These are phyloP conservation scores for Enteromius mattozi DNA, from an alignment of 2,797 vertebrate genomes.

Conservation along the genomic window DNA sequence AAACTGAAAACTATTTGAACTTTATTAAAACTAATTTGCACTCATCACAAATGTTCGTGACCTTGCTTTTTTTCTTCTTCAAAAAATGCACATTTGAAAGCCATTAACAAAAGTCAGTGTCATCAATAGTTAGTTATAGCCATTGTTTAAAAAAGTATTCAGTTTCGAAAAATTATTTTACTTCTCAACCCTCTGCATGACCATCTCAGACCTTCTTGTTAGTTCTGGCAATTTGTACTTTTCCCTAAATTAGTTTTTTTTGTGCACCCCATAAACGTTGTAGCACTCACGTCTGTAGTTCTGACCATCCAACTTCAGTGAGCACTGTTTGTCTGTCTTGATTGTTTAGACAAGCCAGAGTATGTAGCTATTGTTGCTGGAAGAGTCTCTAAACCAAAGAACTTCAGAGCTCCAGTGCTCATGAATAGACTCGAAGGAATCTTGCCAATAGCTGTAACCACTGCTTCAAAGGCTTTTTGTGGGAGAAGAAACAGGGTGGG, in stretches of 20 bases:
- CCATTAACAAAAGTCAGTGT: neutral
- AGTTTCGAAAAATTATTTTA: neutral
- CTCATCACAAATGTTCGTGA: neutral
- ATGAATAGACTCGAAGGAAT: slow-evolving; percentile 28
- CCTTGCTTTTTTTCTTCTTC: neutral
- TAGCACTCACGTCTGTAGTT: neutral
- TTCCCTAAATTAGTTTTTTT: neutral
- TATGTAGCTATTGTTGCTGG: slow-evolving; percentile 36
- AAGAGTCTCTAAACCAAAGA: slow-evolving; percentile 20
- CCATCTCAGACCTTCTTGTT: neutral
- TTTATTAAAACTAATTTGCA: too few species aligned
- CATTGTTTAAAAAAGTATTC: neutral
- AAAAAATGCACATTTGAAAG: neutral
- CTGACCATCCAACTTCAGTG: slow-evolving; percentile 12
- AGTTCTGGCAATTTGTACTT: neutral
- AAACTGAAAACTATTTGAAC: too few species aligned
- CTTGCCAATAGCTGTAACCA: slow-evolving; percentile 19
- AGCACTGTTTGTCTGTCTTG: slow-evolving; percentile 29
- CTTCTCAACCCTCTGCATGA: neutral
- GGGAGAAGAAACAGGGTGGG: slow-evolving; percentile 43
- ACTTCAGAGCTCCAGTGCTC: neutral
- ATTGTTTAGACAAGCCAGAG: slow-evolving; percentile 28
- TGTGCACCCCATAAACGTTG: neutral
- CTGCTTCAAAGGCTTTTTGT: slow-evolving; percentile 52
- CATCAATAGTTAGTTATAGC: neutral